These are phyloP conservation scores for Sciaenops ocellatus DNA, from an alignment of 2,797 vertebrate species.

Conservation along the genomic window DNA sequence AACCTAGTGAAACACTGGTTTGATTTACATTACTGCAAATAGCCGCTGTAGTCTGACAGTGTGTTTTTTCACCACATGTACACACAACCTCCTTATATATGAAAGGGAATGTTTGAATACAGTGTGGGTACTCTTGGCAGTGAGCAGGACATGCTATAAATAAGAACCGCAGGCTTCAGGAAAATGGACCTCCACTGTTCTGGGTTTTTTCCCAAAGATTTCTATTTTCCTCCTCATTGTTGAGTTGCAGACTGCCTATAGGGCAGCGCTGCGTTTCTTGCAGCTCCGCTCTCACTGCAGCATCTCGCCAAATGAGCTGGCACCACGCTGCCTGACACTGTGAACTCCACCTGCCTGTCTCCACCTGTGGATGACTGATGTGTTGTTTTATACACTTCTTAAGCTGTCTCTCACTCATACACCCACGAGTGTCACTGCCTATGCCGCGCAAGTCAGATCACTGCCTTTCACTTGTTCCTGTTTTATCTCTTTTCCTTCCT, in stretches of 20 bases:
- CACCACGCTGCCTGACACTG: slow-evolving; percentile 58
- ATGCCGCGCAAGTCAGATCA: slow-evolving; percentile 80
- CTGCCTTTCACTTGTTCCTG: slow-evolving; percentile 52
- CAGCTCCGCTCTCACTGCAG: slow-evolving; percentile 36
- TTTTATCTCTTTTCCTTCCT: slow-evolving; percentile 48
- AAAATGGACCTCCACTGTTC: slow-evolving; percentile 47
- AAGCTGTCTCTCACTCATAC: slow-evolving; percentile 65
- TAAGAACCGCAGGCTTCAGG: slow-evolving; percentile 22
- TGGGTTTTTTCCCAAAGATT: slow-evolving; percentile 16
- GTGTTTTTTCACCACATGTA: background rate
- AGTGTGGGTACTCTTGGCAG: background rate
- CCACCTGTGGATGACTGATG: slow-evolving; percentile 74
- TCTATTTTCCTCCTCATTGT: slow-evolving; percentile 46
- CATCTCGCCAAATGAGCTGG: slow-evolving; percentile 61
- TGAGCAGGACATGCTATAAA: slow-evolving; percentile 42
- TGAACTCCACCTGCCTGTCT: slow-evolving; percentile 67
- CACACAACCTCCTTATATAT: slow-evolving; percentile 9
- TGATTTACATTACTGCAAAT: background rate
- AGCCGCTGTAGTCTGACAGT: background rate
- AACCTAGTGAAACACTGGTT: background rate
- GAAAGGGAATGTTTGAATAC: slow-evolving; percentile 21
- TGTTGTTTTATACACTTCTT: slow-evolving; percentile 73
- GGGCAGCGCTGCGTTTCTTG: slow-evolving; percentile 56
- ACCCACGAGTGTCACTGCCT: slow-evolving; percentile 64
- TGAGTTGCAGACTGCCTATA: slow-evolving; percentile 53